These are phyloP conservation scores for Flexamia atlantica DNA, from an alignment of 2,888 invertebrate species.

Conservation along the genomic window DNA sequence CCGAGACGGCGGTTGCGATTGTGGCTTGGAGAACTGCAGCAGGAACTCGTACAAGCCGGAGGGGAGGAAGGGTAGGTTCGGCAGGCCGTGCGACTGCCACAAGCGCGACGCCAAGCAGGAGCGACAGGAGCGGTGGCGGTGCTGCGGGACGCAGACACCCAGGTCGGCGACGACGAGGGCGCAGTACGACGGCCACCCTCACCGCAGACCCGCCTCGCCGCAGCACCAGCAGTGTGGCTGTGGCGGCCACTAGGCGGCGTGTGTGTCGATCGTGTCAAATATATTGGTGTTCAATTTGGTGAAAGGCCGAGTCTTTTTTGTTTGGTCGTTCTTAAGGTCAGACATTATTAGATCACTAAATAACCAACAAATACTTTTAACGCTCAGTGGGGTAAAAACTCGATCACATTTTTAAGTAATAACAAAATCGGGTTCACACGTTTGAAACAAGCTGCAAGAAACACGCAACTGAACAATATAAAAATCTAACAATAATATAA, in stretches of 20 bases:
- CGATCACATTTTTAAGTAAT: too few relatives aligned
- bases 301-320: too few relatives aligned
- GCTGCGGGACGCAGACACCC: background rate
- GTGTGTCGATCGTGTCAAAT: too few relatives aligned
- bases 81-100: slow-evolving; percentile 18
- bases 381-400: too few relatives aligned
- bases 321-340: too few relatives aligned
- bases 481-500: too few relatives aligned
- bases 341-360: too few relatives aligned
- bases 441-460: too few relatives aligned
- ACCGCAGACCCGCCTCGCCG: background rate
- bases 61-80: background rate
- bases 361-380: too few relatives aligned
- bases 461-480: too few relatives aligned
- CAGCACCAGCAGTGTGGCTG: background rate
- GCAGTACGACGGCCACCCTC: background rate
- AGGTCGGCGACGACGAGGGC: background rate
- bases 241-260: background rate
- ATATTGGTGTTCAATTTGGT: too few relatives aligned
- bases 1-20: background rate
- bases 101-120: background rate
- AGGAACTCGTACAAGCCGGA: background rate
- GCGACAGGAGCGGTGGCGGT: slow-evolving; percentile 15
- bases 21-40: slow-evolving; percentile 6
- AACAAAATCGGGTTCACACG: too few relatives aligned